These are phyloP conservation scores for Eueides isabella DNA, from an alignment of 1,140 invertebrate species.

Conservation along the genomic window DNA sequence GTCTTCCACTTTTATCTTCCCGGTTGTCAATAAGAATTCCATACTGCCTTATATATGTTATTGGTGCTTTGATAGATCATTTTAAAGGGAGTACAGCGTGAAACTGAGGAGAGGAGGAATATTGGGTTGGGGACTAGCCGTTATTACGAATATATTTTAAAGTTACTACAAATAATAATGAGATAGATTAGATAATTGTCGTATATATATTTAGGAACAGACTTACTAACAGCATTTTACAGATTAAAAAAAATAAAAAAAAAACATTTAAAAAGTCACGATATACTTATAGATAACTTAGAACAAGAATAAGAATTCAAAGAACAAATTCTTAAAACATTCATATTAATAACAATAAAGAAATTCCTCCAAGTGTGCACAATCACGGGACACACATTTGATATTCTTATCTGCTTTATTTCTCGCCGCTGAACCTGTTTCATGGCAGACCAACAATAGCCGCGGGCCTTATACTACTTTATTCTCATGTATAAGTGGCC, in stretches of 20 bases:
- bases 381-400: slow-evolving; percentile 37
- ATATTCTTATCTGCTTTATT: slow-evolving; percentile 41
- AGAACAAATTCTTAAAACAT: background rate
- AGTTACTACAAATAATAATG: no score
- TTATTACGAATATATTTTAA: no score
- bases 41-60: no score
- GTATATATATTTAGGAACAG: no score
- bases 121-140: no score
- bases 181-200: no score
- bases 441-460: slow-evolving; percentile 66
- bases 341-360: slow-evolving; percentile 18
- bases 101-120: no score
- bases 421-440: slow-evolving; percentile 57
- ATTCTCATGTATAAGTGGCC: slow-evolving; percentile 48
- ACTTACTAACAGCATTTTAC: no score
- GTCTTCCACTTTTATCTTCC: no score
- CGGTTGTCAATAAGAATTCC: no score
- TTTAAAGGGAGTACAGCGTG: no score
- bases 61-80: no score
- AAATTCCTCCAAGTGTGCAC: slow-evolving; percentile 26
- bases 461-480: slow-evolving; percentile 66
- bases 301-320: background rate
- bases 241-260: background rate
- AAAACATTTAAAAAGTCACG: background rate
- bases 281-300: background rate